A percentile compares a stretch with the other conserved stretches of the same genome.
Evolutionary conservation across 2,888 invertebrate species (phyloP).

Genomic region (Schizotus pectinicornis): DNA sequence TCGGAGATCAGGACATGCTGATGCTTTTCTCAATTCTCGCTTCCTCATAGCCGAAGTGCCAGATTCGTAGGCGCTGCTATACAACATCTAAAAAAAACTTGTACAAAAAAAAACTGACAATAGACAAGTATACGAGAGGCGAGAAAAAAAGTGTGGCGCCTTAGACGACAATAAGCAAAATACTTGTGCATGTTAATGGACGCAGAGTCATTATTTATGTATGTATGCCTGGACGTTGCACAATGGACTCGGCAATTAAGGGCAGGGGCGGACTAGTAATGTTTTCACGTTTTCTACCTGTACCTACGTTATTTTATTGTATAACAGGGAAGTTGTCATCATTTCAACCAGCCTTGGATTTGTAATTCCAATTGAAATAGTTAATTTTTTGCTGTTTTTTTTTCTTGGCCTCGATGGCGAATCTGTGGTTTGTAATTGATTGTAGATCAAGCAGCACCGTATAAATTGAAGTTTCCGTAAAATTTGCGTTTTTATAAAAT

Average conservation of each 20-base stretch:
- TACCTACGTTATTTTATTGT: constrained; percentile 1
- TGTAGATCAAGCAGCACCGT: no score
- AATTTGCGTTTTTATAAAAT: no score
- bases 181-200: constrained; percentile 8
- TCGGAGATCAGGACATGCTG: no score
- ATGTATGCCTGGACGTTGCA: constrained; percentile 4
- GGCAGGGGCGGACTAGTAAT: constrained; percentile 10
- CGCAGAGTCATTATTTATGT: constrained; percentile 15
- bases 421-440: no score
- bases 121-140: background rate
- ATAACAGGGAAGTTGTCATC: background rate
- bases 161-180: constrained; percentile 9
- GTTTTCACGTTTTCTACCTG: constrained; percentile 6
- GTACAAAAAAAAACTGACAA: background rate
- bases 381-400: no score
- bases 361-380: no score
- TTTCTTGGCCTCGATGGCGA: no score
- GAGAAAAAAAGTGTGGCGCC: constrained; percentile 14
- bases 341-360: no score
- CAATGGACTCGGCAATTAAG: constrained; percentile 12
- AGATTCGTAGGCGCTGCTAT: no score
- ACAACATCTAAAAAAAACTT: background rate
- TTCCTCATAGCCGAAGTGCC: no score
- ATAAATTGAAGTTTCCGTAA: no score
- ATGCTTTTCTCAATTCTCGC: no score